Conservation (phyloP, 2,888 invertebrate species). For the Drosophila buzzatii region DNA sequence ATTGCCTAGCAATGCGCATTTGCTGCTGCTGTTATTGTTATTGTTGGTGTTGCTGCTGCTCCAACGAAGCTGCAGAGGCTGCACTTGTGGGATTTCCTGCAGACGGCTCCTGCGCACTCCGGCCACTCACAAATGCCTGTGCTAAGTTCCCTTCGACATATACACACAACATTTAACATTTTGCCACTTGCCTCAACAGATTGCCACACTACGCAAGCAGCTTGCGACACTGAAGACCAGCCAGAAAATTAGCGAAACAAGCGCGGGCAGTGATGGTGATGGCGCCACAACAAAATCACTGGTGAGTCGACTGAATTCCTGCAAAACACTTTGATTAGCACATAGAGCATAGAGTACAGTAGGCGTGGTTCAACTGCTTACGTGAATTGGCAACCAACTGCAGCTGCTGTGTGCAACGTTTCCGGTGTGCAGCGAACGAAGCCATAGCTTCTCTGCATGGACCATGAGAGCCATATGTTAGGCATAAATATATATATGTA, state of each 20-base stretch:
- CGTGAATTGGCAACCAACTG: constrained; percentile 9
- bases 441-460: constrained; percentile 5
- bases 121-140: neutral
- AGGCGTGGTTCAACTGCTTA: constrained; percentile 22
- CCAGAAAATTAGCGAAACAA: constrained; percentile 68
- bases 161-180: constrained; percentile 17
- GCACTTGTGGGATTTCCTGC: constrained; percentile 47
- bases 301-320: constrained; percentile 70
- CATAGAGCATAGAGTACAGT: neutral
- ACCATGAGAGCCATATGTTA: constrained; percentile 20
- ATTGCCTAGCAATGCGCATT: neutral
- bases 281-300: constrained; percentile 57
- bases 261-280: constrained; percentile 11
- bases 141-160: neutral
- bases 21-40: neutral
- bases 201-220: constrained; percentile 84
- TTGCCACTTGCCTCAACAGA: constrained; percentile 70
- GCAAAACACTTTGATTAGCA: constrained; percentile 34
- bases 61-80: constrained; percentile 13
- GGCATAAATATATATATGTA: neutral
- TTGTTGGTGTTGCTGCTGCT: neutral
- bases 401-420: neutral
- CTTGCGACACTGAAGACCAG: constrained; percentile 81
- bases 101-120: constrained; percentile 12
- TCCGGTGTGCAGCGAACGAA: constrained; percentile 10